Evolutionary conservation across 2,797 vertebrate species (phyloP), one percentile per base, ranked within the genome.

Genomic region (Chaenodraco wilsoni): DNA sequence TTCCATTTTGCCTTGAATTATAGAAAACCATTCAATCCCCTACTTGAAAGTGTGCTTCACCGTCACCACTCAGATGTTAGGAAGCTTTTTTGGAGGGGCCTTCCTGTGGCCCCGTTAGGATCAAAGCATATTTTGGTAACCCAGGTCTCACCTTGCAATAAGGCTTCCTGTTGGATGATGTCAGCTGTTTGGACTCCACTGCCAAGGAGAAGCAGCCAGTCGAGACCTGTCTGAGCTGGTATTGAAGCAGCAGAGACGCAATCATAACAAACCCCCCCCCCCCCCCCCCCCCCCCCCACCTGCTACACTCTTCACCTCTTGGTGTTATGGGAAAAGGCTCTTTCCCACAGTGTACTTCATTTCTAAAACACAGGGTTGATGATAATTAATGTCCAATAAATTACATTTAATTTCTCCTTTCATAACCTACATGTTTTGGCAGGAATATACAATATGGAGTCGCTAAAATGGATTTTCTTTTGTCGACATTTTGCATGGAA

Each of bases 131-230:
- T 88, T 89, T 86, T 76, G 43, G 63, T 87, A 83, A 71, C 83
- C 81, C 56, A 23, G 21, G 77, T 84, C 72, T 81, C 78, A 83
- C 74, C 72, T 89, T 59, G 69, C 71, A 78, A 33, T 77, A 65
- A 72, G 66, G 59, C 78, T 67, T 86, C 86, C 86, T 87, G 72
- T 3, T 31, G 58, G 66, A 77, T 91, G 89, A 90, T 88, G 89
- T 89, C 89, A 91, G 83, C 83, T 85, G 86, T 88, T 90, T 85
- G 83, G 90, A 89, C 72, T 91, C 21, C 16, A 72, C 65, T 58
- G 27, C 79, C 56, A 50, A 84, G 79, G 73, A 76, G 84, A 59
- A 83, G 58, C 69, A 75, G 84, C 87, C 78, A 74, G 88, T 88
- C 49, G 58, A 89, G 88, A 91, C 92, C 81, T 90, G 91, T 78